Evolutionary conservation across 2,888 invertebrate genomes (phyloP), one percentile per base, ranked within the genome.

Genomic region (Caenorhabditis panamensis): DNA sequence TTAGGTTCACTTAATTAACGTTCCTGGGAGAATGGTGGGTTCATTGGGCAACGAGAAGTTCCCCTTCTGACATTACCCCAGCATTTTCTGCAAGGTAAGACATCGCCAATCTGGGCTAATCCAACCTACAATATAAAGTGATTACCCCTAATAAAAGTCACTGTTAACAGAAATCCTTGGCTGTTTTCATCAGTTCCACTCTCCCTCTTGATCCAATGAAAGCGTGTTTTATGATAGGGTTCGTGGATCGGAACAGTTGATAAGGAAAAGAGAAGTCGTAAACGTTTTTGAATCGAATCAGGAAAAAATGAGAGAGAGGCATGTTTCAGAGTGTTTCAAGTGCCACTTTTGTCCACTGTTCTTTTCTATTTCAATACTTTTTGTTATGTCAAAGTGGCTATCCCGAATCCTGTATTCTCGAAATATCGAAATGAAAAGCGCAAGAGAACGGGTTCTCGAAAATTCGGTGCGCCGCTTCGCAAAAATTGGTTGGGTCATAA

Each of bases 181-280:
- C n/a, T n/a, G n/a, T n/a, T n/a, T n/a, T n/a, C n/a, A n/a, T n/a
- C n/a, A n/a, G n/a, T n/a, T n/a, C n/a, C n/a, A n/a, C n/a, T 41
- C 41, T 9, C 41, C 16, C 41, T 41, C 5, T 5, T 13, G 9
- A 41, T 69, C 49, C 69, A 61, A 69, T 37, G 28, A 63, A 71
- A 71, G 26, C 71, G 49, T 56, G 71, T 71, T 71, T 71, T 71
- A 69, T 71, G 71, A 71, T 71, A 63, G 71, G 62, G 31, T 56
- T 56, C 41, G n/a, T 31, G 71, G 62, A 71, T 71, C 71, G 71
- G 71, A 71, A 71, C 71, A 62, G 44, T 63, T 71, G 71, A 71
- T 71, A 71, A 71, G 36, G 41, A 61, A 63, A 22, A 49, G 56
- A 36, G 41, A 28, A 53, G 71, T 54, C 62, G 62, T 62, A 63